Evolutionary conservation across 2,888 invertebrate species (phyloP), one percentile per base, ranked within the genome.

Genomic region (Steinernema carpocapsae): DNA sequence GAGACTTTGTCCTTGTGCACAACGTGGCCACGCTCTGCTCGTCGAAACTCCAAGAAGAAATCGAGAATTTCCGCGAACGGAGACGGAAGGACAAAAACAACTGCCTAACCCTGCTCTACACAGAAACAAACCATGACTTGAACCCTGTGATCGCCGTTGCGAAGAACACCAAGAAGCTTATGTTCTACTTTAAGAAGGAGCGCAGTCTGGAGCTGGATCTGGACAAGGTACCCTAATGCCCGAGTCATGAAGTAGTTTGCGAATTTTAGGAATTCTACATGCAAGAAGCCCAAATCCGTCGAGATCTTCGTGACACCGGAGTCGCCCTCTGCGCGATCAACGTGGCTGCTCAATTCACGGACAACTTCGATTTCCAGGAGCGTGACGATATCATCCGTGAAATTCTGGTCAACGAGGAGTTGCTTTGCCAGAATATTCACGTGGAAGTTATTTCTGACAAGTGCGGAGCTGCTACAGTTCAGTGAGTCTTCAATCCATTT

Each of bases 341-440:
- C 46, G 77, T 85, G 37, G 73, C 78, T 17, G 79, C 79, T 19
- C 83, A 82, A 73, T 85, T 85, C 77, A 78, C 79, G 46, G 85
- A 83, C 71, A 85, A 86, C 73, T 86, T 84, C 70, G 86, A 86
- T 74, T 84, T 84, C 74, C 79, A 78, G 17, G 74, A 76, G 29
- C 74, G 82, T 6, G 83, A 85, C 72, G 80, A 84, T 56, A 83
- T 85, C 12, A 80, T 86, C n/a, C 76, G 78, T 29, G 84, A 85
- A 71, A 76, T 85, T 42, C 76, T 85, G 0, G 80, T 80, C 0
- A 84, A 85, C 71, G 85, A 85, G 70, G 85, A 85, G 74, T 76
- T 85, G 52, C 77, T 84, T 7, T 77, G 78, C 10, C 82, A 84
- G 70, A 78, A 78, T 59, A 79, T 85, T 52, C 80, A 84, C 72